Evolutionary conservation across 2,888 invertebrate species (phyloP), one percentile per base, ranked within the genome.

Genomic region (Pseudolycoriella hygida): DNA sequence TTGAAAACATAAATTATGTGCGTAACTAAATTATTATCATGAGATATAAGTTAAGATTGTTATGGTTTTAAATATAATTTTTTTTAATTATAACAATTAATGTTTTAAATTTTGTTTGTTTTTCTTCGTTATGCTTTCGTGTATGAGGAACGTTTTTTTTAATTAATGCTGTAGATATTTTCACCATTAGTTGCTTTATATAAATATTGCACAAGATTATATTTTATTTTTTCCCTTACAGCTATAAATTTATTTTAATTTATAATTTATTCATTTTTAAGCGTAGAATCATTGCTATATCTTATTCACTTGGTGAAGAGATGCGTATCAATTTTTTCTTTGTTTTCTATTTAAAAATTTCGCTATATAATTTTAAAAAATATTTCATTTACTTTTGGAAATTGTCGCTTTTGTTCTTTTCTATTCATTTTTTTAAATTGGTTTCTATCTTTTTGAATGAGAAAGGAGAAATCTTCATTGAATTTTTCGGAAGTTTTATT

Each of bases 61-160:
- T 25, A 25, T 25, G 25, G 25, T 5, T 37, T 37, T 5, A 14
- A 12, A 37, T 12, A 37, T 37, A 14, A 37, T 37, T 8, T 37
- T 14, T 37, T 14, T 37, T 39, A 6, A 39, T 39, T 15, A 39
- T 39, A 39, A 39, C 17, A 39, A 39, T 39, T 17, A 39, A 39
- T 17, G 17, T 17, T 14, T 39, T 15, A 6, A 14, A 39, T 14
- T 39, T 12, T 25, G 5, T n/a, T n/a, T n/a, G n/a, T n/a, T 25
- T 25, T 25, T 25, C 8, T 25, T 25, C 25, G 25, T 25, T 25
- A 25, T 25, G 15, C 15, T 34, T 34, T 34, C 15, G 34, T 34
- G 34, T 34, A 34, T 34, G 34, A 34, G 34, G 34, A 34, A 34
- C 34, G 34, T 34, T 14, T 34, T 34, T 14, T 34, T 25, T 25